Percentiles rank a stretch among this genome's conserved stretches.
phyloP scores from a whole-genome alignment of 2,888 invertebrate species.

The Drosophila vallismaia region DNA sequence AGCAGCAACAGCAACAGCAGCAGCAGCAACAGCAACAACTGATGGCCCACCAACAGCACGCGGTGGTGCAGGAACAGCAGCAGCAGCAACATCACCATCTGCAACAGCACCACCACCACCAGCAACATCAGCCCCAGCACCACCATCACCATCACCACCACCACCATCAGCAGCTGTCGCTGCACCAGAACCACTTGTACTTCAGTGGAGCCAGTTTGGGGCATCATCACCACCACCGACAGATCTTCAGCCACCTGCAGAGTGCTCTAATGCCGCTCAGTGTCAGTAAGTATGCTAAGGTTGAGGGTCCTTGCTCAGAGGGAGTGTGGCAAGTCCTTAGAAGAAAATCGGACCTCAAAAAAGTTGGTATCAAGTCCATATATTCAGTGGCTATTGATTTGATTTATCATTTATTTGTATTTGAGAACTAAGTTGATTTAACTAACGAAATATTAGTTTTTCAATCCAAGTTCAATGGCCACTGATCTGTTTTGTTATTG shows the following conservation, averaged over 20 bases:
- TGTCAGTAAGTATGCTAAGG: conserved; percentile 83
- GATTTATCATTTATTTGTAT: not conserved
- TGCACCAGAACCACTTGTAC: conserved; percentile 77
- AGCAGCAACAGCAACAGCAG: conserved; percentile 50
- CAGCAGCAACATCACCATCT: conserved; percentile 49
- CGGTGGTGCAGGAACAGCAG: conserved; percentile 35
- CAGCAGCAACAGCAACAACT: conserved; percentile 59
- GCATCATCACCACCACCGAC: conserved; percentile 81
- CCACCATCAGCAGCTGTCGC: conserved; percentile 72
- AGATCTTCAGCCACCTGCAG: conserved; percentile 83
- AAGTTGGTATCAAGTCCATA: conserved; percentile 51
- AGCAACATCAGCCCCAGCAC: conserved; percentile 45
- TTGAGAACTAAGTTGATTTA: no score
- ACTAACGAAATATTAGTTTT: not conserved
- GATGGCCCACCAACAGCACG: conserved; percentile 55
- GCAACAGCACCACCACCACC: conserved; percentile 36
- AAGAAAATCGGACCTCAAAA: conserved; percentile 1
- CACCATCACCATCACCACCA: conserved; percentile 68
- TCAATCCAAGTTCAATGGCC: not conserved
- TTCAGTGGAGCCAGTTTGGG: conserved; percentile 80
- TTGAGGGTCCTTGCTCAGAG: not conserved
- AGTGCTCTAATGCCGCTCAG: conserved; percentile 83
- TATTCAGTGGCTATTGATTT: conserved; percentile 3
- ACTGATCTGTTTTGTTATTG: conserved; percentile 4
- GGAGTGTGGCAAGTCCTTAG: conserved; percentile 6